Evolutionary conservation across 2,113 vertebrate species (phyloP), one percentile per base, ranked within the genome.

Genomic region (Parotia lawesii): DNA sequence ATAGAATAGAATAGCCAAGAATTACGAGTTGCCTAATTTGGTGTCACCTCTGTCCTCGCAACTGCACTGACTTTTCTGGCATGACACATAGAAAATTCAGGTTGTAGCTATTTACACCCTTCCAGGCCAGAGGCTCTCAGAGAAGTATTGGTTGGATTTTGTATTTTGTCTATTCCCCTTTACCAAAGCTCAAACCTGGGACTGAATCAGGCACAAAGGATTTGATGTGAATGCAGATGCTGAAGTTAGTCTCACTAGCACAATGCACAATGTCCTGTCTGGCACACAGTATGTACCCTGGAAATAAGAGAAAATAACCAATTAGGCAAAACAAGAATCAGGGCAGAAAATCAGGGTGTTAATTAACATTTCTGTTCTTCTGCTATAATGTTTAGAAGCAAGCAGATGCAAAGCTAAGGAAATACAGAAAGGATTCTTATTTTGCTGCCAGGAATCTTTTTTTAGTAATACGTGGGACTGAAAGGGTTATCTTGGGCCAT

Each of bases 81-180:
- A 23, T 50, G 29, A 35, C n/a, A 44, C 44, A 90, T 83, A 96
- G 86, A 96, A 96, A 95, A 91, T 82, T 85, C 72, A 73, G 84
- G 47, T 37, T 83, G 45, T 82, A 72, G 78, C 19, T 60, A 61
- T 80, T 89, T 61, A 57, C 21, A 66, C 25, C 54, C n/a, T 83
- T 54, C 42, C 70, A 35, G 31, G 78, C 61, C 72, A 95, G 78
- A 93, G 96, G 85, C 57, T 66, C 47, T 60, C 47, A 67, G 51
- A 86, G n/a, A 70, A 80, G 51, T 70, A 37, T 9, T 3, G 1
- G 13, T 48, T 78, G 66, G 33, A 50, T 44, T 85, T 60, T 27
- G 23, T 85, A 37, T 45, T 45, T 29, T 24, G 5, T 27, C 90
- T 77, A 71, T 81, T 62, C 29, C 48, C 35, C 83, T 64, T 84